These are phyloP conservation scores for Barnardius zonarius DNA, from an alignment of 2,113 vertebrate genomes.

Conservation along the genomic window DNA sequence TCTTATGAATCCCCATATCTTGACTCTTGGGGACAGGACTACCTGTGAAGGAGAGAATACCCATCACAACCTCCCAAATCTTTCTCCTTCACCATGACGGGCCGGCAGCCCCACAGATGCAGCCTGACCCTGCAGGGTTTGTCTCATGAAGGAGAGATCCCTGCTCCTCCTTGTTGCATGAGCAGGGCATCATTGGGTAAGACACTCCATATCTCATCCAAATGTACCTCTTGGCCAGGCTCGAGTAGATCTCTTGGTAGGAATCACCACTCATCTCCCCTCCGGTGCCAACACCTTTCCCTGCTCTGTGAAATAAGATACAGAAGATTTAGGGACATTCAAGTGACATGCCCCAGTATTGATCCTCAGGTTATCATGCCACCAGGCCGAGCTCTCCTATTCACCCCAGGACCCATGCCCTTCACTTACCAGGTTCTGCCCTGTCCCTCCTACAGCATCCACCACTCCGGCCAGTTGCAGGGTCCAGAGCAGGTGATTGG, in stretches of 20 bases:
- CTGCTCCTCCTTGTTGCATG: neutral
- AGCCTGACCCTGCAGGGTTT: neutral
- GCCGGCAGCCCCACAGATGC: neutral
- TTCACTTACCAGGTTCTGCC: neutral
- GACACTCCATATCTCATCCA: neutral
- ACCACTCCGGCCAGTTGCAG: neutral
- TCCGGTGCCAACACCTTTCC: neutral
- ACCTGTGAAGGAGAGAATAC: neutral
- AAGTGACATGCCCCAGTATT: neutral
- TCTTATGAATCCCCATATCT: neutral
- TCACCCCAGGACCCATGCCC: neutral
- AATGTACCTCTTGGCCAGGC: fast-evolving
- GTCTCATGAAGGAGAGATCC: neutral
- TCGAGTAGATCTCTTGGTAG: neutral
- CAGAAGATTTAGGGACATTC: neutral
- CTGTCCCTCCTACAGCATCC: neutral
- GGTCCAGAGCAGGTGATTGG: neutral
- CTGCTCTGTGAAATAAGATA: neutral
- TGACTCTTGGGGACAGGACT: neutral
- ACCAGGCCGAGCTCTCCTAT: neutral
- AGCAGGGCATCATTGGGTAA: neutral
- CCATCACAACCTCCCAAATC: neutral
- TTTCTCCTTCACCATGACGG: neutral
- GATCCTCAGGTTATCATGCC: neutral
- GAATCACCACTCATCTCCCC: neutral